phyloP scores from a whole-genome alignment of 1,140 invertebrate species.

The Frieseomelitta varia region DNA sequence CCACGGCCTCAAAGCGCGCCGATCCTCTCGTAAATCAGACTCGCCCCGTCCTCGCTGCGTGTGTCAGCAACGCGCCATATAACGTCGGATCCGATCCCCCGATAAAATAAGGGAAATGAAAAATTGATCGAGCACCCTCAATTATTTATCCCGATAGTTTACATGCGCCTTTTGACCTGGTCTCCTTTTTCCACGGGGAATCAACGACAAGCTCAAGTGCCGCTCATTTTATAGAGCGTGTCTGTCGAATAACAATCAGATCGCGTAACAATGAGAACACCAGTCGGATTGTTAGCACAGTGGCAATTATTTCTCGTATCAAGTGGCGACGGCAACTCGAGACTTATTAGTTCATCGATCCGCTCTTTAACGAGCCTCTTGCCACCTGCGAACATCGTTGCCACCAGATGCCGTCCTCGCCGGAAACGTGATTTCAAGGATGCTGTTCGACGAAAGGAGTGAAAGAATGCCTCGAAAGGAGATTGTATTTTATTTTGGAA shows the following conservation, averaged over 20 bases:
- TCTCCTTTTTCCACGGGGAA: not conserved
- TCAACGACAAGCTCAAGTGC: not conserved
- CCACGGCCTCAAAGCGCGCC: not conserved
- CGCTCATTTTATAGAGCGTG: not conserved
- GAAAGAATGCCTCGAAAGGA: too few relatives aligned
- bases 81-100: not conserved
- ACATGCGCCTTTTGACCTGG: slow-evolving; percentile 31
- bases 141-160: slow-evolving; percentile 26
- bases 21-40: not conserved
- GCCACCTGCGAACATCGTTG: not conserved
- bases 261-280: slow-evolving; percentile 37
- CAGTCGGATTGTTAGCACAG: slow-evolving; percentile 32
- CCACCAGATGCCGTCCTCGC: not conserved
- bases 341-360: slow-evolving; percentile 55
- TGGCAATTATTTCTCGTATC: slow-evolving; percentile 56
- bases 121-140: slow-evolving; percentile 1
- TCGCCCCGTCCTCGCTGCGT: not conserved
- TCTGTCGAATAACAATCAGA: slow-evolving; percentile 43
- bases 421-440: not conserved
- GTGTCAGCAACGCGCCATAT: not conserved
- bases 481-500: too few relatives aligned
- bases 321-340: slow-evolving; percentile 41
- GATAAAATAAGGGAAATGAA: not conserved
- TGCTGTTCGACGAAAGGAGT: not conserved
- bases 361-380: slow-evolving; percentile 49